phyloP scores from a whole-genome alignment of 1,140 invertebrate genomes.

The Metaphire vulgaris region DNA sequence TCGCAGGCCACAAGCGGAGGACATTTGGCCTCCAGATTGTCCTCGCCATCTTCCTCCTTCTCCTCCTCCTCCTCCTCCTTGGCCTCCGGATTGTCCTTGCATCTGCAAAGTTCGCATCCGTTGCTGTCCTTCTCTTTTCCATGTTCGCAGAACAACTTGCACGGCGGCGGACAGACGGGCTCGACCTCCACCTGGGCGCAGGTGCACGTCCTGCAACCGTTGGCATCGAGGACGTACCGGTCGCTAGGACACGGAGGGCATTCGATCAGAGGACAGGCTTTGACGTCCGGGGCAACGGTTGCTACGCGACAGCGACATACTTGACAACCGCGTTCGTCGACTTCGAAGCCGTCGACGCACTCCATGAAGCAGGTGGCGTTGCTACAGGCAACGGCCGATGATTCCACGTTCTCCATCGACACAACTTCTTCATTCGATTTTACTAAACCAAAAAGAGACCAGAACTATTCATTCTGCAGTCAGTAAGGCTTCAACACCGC shows the following conservation, averaged over 20 bases:
- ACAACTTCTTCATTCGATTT: too few relatives aligned
- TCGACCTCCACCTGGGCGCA: too few relatives aligned
- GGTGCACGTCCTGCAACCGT: too few relatives aligned
- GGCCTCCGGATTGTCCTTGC: not conserved
- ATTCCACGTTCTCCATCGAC: too few relatives aligned
- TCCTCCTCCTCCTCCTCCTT: too few relatives aligned
- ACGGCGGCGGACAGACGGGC: too few relatives aligned
- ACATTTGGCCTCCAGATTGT: not conserved
- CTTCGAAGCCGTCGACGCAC: not conserved
- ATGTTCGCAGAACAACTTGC: not conserved
- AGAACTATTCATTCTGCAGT: too few relatives aligned
- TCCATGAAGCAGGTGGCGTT: not conserved
- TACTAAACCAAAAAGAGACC: too few relatives aligned
- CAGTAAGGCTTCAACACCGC: not conserved
- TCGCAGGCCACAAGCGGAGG: not conserved
- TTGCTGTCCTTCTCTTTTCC: not conserved
- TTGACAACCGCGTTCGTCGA: not conserved
- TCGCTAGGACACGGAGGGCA: not conserved
- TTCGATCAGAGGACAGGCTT: too few relatives aligned
- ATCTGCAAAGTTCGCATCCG: not conserved
- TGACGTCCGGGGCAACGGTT: not conserved
- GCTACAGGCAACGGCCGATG: too few relatives aligned
- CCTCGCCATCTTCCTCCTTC: too few relatives aligned
- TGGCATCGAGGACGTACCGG: too few relatives aligned
- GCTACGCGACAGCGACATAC: not conserved